phyloP scores from a whole-genome alignment of 2,888 invertebrate species.

The Terebella lapidaria region DNA sequence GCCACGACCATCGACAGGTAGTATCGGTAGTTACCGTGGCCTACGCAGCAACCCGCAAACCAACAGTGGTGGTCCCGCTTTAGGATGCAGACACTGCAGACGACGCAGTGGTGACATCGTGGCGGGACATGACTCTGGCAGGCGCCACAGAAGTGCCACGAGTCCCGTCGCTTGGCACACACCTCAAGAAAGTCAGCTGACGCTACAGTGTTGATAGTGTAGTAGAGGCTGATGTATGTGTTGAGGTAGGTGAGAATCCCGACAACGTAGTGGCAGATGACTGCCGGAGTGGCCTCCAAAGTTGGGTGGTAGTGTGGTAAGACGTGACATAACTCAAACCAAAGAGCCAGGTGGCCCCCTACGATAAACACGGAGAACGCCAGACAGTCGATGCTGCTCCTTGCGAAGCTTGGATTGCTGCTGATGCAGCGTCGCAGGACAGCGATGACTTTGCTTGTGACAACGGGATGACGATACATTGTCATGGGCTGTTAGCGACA shows the following conservation, averaged over 20 bases:
- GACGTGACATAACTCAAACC: not conserved
- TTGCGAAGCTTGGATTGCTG: not conserved
- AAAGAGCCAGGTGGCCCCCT: not conserved
- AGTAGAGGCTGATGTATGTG: not conserved
- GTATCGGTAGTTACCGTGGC: not conserved
- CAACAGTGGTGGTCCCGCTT: conserved; percentile 1
- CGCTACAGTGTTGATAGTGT: not conserved
- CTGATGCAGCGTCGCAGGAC: no score
- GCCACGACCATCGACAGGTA: not conserved
- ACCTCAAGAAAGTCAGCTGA: not conserved
- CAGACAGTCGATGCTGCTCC: not conserved
- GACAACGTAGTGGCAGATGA: not conserved
- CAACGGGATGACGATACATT: no score
- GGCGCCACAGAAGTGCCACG: not conserved
- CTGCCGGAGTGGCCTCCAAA: no score
- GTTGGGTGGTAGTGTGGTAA: not conserved
- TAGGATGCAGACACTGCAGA: not conserved
- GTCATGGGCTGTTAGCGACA: no score
- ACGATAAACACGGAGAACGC: not conserved
- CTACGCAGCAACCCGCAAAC: not conserved
- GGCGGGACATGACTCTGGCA: not conserved
- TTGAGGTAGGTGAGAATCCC: not conserved
- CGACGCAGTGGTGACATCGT: not conserved
- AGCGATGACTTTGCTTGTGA: no score
- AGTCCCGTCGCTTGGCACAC: not conserved